phyloP scores from a whole-genome alignment of 2,797 vertebrate genomes.

The Melanotaenia maccullochi region DNA sequence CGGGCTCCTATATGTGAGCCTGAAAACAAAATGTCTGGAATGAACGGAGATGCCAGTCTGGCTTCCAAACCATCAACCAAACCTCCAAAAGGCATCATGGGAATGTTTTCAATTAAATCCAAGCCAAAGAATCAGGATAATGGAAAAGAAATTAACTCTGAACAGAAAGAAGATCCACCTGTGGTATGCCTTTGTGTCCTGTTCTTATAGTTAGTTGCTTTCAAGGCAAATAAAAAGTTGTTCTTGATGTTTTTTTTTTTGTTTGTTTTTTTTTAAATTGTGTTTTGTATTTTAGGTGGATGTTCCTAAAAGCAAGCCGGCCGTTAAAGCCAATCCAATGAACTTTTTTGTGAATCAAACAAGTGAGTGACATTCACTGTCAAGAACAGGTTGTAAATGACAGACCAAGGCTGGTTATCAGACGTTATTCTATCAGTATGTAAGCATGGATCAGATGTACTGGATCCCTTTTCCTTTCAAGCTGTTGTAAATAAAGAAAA shows the following conservation, averaged over 20 bases:
- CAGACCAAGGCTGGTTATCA: not conserved
- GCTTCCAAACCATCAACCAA: slow-evolving; percentile 75
- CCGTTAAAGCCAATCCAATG: slow-evolving; percentile 79
- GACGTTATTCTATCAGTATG: not conserved
- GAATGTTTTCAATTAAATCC: slow-evolving; percentile 88
- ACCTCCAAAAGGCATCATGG: slow-evolving; percentile 90
- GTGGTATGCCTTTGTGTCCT: slow-evolving; percentile 54
- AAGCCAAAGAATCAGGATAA: slow-evolving; percentile 78
- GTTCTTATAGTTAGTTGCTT: not conserved
- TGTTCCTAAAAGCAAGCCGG: slow-evolving; percentile 80
- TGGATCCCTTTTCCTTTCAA: too few relatives aligned
- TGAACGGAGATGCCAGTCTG: slow-evolving; percentile 75
- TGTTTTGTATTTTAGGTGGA: slow-evolving; percentile 77
- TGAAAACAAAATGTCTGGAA: slow-evolving; percentile 26
- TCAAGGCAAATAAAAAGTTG: not conserved
- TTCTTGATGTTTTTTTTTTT: not conserved
- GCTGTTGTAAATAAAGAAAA: too few relatives aligned
- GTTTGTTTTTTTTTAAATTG: not conserved
- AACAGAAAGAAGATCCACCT: slow-evolving; percentile 79
- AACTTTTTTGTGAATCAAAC: slow-evolving; percentile 93
- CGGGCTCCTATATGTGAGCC: slow-evolving; percentile 50
- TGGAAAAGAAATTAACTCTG: slow-evolving; percentile 81
- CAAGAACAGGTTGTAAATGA: not conserved
- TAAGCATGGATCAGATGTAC: not conserved
- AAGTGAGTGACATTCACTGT: slow-evolving; percentile 83